Evolutionary conservation across 2,888 invertebrate species (phyloP), one percentile per base, ranked within the genome.

Genomic region (Drosophila putrida): DNA sequence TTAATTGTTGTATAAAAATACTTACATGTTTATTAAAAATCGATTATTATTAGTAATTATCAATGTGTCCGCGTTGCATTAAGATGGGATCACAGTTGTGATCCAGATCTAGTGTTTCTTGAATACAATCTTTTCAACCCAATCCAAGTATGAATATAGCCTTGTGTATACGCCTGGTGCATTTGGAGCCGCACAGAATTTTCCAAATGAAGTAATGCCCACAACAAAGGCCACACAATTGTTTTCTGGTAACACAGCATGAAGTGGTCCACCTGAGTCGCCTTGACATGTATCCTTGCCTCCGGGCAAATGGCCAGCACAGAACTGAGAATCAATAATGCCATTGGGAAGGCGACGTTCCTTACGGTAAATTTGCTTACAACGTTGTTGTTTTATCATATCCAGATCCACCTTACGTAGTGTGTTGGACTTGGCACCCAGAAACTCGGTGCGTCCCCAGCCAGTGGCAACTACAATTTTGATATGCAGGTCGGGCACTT

Each of bases 281-380:
- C 92, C 92, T 44, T 91, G 91, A 39, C 93, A 93, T 0, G 93
- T 92, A 70, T 93, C 93, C 63, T 90, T 92, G 13, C 92, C 93
- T 2, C 92, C 92, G 0, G 82, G 80, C 33, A 92, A 72, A 41
- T 90, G 88, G 1, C 93, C 93, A 4, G 93, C 93, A 72, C 93
- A 93, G 61, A 93, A 85, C 78, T 93, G 93, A 0, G 88, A 80
- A 53, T 92, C 89, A 39, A 86, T 87, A 11, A 93, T 91, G 3
- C 93, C 93, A 20, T 80, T 86, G 0, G 90, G 87, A 31, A 93
- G 72, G 15, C 90, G 90, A 6, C 90, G 83, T 60, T 91, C 90
- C 50, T 85, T 89, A 10, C 82, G 79, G 68, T 92, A 91, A 31
- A 90, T 75, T 13, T 87, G 71, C 27, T 88, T 88, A 61, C 92